phyloP scores from a whole-genome alignment of 2,888 invertebrate species.

The Mesorhabditis sp. region DNA sequence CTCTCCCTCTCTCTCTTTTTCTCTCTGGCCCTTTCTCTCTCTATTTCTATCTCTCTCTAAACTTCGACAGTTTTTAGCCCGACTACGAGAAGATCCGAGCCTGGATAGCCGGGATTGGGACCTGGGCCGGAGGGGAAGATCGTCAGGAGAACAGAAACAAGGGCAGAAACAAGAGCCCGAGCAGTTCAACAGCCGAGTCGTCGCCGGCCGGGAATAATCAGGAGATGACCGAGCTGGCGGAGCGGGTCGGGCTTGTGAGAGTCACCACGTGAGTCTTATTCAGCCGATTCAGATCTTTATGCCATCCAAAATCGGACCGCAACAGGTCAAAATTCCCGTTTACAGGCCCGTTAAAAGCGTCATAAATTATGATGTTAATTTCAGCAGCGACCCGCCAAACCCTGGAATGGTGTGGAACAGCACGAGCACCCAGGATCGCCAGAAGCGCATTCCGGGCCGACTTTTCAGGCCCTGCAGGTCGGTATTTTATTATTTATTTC shows the following conservation, averaged over 20 bases:
- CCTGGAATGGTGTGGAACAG: not conserved
- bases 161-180: not conserved
- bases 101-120: not conserved
- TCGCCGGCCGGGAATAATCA: not conserved
- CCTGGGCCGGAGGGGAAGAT: not conserved
- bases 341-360: no score
- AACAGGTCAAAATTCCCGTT: no score
- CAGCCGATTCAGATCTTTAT: no score
- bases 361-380: no score
- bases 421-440: not conserved
- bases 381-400: no score
- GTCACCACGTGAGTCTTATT: not conserved
- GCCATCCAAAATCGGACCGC: no score
- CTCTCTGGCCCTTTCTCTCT: no score
- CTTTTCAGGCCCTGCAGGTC: not conserved
- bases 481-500: no score
- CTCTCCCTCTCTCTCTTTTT: not conserved
- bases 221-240: not conserved
- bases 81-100: conserved; percentile 35
- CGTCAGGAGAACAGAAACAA: not conserved
- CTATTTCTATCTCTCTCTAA: no score
- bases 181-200: not conserved
- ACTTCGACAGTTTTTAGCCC: no score
- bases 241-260: not conserved
- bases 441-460: not conserved